A percentile compares a stretch with the other conserved stretches of the same genome.
These are phyloP conservation scores for Synergus umbraculus DNA, from an alignment of 2,888 invertebrate genomes.

Conservation along the genomic window DNA sequence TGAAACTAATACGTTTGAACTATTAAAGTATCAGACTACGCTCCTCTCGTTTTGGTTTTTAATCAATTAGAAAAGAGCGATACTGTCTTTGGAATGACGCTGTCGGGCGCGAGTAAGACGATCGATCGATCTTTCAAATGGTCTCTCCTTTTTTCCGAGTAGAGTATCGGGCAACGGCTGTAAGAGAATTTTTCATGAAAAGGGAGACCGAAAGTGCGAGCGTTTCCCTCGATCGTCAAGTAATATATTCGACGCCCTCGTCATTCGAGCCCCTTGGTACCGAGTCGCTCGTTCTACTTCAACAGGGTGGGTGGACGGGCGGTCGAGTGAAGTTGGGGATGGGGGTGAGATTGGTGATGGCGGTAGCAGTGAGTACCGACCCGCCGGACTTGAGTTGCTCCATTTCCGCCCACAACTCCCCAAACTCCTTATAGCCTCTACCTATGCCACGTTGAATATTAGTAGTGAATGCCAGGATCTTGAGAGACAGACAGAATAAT, in stretches of 20 bases:
- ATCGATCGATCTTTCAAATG: background rate
- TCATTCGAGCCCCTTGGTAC: constrained; percentile 52
- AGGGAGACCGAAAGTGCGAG: constrained; percentile 46
- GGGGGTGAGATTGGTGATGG: constrained; percentile 46
- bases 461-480: constrained; percentile 14
- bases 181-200: constrained; percentile 39
- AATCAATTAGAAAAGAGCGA: background rate
- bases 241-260: constrained; percentile 62
- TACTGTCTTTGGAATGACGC: background rate
- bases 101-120: background rate
- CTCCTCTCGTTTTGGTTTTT: background rate
- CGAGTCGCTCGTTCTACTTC: constrained; percentile 54
- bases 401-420: constrained; percentile 60
- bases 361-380: constrained; percentile 54
- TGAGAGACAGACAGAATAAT: background rate
- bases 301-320: constrained; percentile 49
- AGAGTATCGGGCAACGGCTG: constrained; percentile 4
- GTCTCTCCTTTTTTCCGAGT: background rate
- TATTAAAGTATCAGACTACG: background rate
- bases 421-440: constrained; percentile 48
- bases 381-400: constrained; percentile 62
- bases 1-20: background rate
- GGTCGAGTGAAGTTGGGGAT: constrained; percentile 32
- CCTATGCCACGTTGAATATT: constrained; percentile 48
- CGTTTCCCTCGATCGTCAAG: constrained; percentile 55